Evolutionary conservation across 2,797 vertebrate species (phyloP).

Genomic region (Enteromius treurensis): DNA sequence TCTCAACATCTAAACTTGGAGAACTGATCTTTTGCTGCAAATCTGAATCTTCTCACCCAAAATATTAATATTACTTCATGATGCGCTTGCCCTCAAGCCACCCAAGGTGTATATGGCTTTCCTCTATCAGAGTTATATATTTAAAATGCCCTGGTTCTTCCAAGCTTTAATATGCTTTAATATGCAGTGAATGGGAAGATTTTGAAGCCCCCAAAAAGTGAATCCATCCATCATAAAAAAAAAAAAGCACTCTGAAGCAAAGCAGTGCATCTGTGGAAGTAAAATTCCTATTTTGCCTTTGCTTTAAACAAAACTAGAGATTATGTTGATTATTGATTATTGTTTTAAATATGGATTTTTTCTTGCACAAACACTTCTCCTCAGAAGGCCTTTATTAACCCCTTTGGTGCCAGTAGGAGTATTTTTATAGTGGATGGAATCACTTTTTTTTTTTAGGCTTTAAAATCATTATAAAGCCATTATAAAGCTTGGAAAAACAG

Average conservation of each 20-base stretch:
- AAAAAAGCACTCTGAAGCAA: background rate
- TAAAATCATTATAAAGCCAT: background rate
- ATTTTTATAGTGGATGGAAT: background rate
- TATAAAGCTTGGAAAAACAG: background rate
- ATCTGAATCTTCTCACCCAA: background rate
- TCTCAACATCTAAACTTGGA: slow-evolving; percentile 12
- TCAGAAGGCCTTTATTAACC: background rate
- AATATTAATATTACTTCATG: background rate
- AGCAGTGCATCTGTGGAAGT: background rate
- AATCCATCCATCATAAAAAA: background rate
- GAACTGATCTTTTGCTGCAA: background rate
- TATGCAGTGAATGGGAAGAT: background rate
- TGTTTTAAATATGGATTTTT: background rate
- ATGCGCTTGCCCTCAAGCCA: background rate
- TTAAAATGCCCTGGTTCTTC: background rate
- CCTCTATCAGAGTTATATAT: background rate
- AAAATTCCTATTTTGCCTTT: background rate
- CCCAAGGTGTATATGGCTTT: background rate
- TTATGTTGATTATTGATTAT: background rate
- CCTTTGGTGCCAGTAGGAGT: background rate
- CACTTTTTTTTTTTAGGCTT: background rate
- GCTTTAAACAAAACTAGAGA: background rate
- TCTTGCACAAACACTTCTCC: background rate
- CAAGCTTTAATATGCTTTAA: background rate
- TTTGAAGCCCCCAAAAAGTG: background rate